Conservation (phyloP, 2,797 vertebrate genomes). For the Anabas testudineus region DNA sequence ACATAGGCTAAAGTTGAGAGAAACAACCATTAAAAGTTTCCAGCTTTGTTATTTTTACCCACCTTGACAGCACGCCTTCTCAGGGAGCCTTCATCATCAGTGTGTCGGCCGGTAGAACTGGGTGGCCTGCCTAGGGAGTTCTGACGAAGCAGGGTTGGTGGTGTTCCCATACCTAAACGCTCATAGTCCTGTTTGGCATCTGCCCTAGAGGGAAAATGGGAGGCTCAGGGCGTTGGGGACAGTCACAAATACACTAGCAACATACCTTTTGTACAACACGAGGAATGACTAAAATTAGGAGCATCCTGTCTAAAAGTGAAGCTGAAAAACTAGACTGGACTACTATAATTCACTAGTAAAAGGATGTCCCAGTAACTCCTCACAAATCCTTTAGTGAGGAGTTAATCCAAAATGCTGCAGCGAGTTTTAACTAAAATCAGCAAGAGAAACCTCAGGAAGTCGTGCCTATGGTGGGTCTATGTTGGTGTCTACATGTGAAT, state of each 20-base stretch:
- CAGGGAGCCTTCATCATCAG: slow-evolving; percentile 81
- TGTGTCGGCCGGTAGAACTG: slow-evolving; percentile 66
- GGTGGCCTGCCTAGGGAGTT: slow-evolving; percentile 77
- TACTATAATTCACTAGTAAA: too few relatives aligned
- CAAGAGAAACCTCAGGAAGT: neutral
- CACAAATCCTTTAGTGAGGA: too few relatives aligned
- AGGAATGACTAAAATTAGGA: too few relatives aligned
- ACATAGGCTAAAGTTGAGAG: neutral
- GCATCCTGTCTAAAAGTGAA: too few relatives aligned
- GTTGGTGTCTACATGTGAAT: neutral
- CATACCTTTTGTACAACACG: neutral
- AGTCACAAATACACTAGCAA: neutral
- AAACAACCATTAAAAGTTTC: neutral
- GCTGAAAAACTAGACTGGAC: too few relatives aligned
- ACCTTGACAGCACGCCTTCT: slow-evolving; percentile 83
- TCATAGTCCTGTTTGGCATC: slow-evolving; percentile 81
- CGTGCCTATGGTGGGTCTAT: neutral
- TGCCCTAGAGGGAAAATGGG: slow-evolving; percentile 60
- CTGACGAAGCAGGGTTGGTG: slow-evolving; percentile 77
- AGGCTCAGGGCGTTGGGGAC: neutral
- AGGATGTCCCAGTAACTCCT: too few relatives aligned
- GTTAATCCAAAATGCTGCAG: too few relatives aligned
- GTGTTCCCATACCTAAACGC: slow-evolving; percentile 74
- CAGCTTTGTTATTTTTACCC: neutral
- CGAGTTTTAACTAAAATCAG: too few relatives aligned